Evolutionary conservation across 2,113 vertebrate species (phyloP).

Genomic region (Nipponia nippon): DNA sequence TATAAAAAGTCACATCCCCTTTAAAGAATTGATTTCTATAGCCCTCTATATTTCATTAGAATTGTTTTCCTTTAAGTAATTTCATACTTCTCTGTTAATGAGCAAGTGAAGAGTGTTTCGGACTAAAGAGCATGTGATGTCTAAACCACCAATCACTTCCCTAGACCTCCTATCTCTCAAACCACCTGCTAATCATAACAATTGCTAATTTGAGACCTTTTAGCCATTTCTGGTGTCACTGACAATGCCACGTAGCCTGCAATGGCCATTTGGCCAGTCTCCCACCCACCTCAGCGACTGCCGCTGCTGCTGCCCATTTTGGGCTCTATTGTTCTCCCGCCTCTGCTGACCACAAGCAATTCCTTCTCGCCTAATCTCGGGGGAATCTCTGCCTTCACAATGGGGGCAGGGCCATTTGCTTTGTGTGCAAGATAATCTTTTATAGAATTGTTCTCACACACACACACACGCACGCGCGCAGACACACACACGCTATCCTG

Average conservation of each 20-base stretch:
- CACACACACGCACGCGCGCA: not conserved
- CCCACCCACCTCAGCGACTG: constrained; percentile 57
- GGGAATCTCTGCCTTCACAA: constrained; percentile 73
- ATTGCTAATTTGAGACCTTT: constrained; percentile 71
- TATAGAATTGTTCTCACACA: constrained; percentile 67
- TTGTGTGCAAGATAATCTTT: constrained; percentile 75
- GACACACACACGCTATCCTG: not conserved
- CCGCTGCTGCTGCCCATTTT: constrained; percentile 69
- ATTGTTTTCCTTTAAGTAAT: constrained; percentile 37
- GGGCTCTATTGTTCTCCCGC: constrained; percentile 78
- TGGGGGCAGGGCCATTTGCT: constrained; percentile 71
- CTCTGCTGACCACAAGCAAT: constrained; percentile 80
- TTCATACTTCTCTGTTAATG: constrained; percentile 28
- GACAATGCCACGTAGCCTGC: constrained; percentile 65
- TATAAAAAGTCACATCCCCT: not conserved
- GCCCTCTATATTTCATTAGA: not conserved
- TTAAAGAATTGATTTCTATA: constrained; percentile 9
- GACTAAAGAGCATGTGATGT: not conserved
- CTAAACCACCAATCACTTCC: not conserved
- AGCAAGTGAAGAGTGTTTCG: not conserved
- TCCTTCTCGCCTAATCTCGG: constrained; percentile 69
- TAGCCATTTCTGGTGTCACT: constrained; percentile 65
- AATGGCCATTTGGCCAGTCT: constrained; percentile 71
- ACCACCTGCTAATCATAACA: constrained; percentile 77
- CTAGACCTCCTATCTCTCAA: constrained; percentile 65